Evolutionary conservation across 2,113 vertebrate species (phyloP), one percentile per base, ranked within the genome.

Genomic region (Sapayoa aenigma): DNA sequence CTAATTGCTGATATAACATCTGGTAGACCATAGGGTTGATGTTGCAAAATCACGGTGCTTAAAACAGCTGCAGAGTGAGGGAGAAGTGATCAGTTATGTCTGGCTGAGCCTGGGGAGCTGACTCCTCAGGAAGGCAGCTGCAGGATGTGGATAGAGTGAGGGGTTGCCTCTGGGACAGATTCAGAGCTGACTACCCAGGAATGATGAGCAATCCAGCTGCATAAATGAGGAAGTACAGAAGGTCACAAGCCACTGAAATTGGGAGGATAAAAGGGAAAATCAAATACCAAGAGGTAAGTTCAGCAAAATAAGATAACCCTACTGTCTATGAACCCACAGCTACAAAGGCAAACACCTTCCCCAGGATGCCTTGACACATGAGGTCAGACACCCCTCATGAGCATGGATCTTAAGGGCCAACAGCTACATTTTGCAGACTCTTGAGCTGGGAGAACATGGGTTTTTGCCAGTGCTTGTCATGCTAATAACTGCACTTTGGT

Each of bases 1-100:
- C 42, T 58, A 86, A 77, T 69, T 94, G 83, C 83, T 55, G 63
- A 84, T 77, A 62, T 77, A 91, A 94, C 74, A 72, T 78, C 69
- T 94, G 53, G 39, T 87, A 56, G 87, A 30, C 42, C 3, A 2
- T 21, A 42, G 66, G 52, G 44, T 47, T 50, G 69, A 39, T 67
- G 16, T 9, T 87, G 74, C 75, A 66, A 81, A 84, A 84, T 75
- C 27, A 5, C 25, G 39, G 52, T 25, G 15, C 58, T 69, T 87
- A 69, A 73, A 87, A 24, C 52, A 93, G 74, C 87, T 95, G 78
- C 58, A 52, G 66, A 87, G 44, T 0, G 3, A 72, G 56, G 27
- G 18, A 31, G 55, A 46, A 74, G 46, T 4, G 17, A 3, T 67
- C 4, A 6, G 25, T 50, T 78, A 15, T 71, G 30, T 84, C 24